Evolutionary conservation across 2,113 vertebrate species (phyloP).

Genomic region (Turdus rufiventris): DNA sequence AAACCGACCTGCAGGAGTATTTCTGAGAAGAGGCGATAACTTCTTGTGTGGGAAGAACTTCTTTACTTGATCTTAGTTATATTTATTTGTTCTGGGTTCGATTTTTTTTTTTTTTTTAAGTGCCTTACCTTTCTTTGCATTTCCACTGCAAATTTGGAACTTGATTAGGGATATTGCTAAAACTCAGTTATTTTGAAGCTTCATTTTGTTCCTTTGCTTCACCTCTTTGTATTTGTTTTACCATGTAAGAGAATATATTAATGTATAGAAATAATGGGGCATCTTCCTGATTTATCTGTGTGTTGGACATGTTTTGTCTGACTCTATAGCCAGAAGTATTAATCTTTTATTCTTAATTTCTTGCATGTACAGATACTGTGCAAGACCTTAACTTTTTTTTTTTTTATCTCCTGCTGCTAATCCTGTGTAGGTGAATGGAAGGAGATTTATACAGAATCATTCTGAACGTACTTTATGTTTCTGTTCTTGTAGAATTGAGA

Average conservation of each 20-base stretch:
- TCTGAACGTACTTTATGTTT: neutral
- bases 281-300: neutral
- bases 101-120: neutral
- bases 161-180: neutral
- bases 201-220: neutral
- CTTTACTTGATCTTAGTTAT: neutral
- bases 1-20: neutral
- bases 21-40: neutral
- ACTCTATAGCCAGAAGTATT: neutral
- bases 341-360: neutral
- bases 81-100: neutral
- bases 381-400: neutral
- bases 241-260: neutral
- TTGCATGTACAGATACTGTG: neutral
- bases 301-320: neutral
- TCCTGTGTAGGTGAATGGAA: neutral
- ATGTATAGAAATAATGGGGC: neutral
- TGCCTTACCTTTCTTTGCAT: neutral
- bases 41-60: neutral
- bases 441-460: fast-evolving
- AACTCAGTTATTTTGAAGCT: neutral
- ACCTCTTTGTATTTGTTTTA: neutral
- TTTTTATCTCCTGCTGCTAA: neutral
- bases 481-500: neutral
- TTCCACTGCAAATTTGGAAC: neutral